Evolutionary conservation across 1,140 invertebrate species (phyloP).

Genomic region (Trigoniulus corallinus): DNA sequence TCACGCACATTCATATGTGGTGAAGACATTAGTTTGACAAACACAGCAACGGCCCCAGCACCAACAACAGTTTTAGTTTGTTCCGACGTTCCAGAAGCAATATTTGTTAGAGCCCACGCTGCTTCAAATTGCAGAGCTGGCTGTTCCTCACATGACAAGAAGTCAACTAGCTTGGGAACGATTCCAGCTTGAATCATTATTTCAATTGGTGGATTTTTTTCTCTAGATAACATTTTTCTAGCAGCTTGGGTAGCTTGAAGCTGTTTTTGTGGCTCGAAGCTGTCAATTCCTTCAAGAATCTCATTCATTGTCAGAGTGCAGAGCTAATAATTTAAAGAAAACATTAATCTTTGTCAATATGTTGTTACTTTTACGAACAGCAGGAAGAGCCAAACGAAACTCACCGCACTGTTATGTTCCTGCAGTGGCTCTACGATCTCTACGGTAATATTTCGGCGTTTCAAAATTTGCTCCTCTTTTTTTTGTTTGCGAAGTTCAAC

Average conservation of each 20-base stretch:
- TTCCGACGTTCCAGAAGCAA: conserved; percentile 82
- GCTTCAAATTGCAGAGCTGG: conserved; percentile 89
- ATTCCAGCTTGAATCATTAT: conserved; percentile 70
- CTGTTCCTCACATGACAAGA: conserved; percentile 48
- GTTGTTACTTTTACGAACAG: conserved; percentile 4
- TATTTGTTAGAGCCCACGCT: conserved; percentile 95
- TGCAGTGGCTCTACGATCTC: too few relatives aligned
- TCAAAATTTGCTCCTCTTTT: conserved; percentile 89
- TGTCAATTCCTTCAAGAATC: conserved; percentile 35
- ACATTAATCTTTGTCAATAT: background rate
- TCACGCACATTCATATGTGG: conserved; percentile 67
- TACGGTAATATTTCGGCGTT: conserved; percentile 67
- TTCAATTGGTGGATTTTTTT: conserved; percentile 88
- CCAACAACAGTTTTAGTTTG: conserved; percentile 78
- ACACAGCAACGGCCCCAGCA: conserved; percentile 66
- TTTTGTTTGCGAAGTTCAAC: conserved; percentile 81
- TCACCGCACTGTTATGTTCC: background rate
- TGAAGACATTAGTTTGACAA: conserved; percentile 59
- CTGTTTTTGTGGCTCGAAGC: conserved; percentile 38
- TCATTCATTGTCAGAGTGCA: conserved; percentile 18
- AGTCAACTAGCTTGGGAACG: conserved; percentile 65
- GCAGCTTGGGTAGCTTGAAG: conserved; percentile 53
- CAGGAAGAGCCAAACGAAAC: conserved; percentile 3
- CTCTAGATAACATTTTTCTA: conserved; percentile 76
- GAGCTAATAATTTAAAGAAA: conserved; percentile 11